phyloP scores from a whole-genome alignment of 2,888 invertebrate genomes.

The Silvanus unidentatus region DNA sequence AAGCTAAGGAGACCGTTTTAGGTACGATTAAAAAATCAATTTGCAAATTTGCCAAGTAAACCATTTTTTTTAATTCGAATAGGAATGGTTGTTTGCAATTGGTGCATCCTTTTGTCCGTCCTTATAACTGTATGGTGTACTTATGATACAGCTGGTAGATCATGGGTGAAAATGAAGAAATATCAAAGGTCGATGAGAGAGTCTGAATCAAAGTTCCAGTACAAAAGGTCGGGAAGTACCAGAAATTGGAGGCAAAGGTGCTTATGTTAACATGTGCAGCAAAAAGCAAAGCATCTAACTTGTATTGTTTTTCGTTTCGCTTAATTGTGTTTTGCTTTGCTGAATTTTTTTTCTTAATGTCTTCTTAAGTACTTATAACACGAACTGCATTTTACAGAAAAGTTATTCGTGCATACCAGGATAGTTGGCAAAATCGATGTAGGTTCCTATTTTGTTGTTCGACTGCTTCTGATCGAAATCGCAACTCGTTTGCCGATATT shows the following conservation, averaged over 20 bases:
- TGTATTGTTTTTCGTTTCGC: conserved; percentile 7
- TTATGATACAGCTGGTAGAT: conserved; percentile 79
- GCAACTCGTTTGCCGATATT: conserved; percentile 81
- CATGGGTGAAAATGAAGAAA: conserved; percentile 86
- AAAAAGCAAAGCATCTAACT: neutral
- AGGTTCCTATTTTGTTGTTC: conserved; percentile 78
- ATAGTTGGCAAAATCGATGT: conserved; percentile 82
- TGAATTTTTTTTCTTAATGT: too few relatives aligned
- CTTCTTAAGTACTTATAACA: neutral
- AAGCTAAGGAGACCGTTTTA: conserved; percentile 66
- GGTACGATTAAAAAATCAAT: conserved; percentile 47
- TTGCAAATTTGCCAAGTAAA: too few relatives aligned
- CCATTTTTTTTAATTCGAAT: conserved; percentile 17
- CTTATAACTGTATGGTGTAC: conserved; percentile 79
- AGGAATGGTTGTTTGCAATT: conserved; percentile 75
- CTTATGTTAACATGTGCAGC: neutral
- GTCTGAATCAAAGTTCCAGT: conserved; percentile 68
- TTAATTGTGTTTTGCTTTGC: neutral
- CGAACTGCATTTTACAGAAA: conserved; percentile 54
- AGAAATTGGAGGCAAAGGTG: conserved; percentile 81
- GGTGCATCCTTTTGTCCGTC: conserved; percentile 66
- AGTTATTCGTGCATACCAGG: conserved; percentile 79
- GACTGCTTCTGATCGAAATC: conserved; percentile 66
- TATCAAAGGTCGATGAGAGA: conserved; percentile 77
- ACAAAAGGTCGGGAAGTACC: conserved; percentile 70